Conservation (phyloP, 2,797 vertebrate species). For the Mus spretus region DNA sequence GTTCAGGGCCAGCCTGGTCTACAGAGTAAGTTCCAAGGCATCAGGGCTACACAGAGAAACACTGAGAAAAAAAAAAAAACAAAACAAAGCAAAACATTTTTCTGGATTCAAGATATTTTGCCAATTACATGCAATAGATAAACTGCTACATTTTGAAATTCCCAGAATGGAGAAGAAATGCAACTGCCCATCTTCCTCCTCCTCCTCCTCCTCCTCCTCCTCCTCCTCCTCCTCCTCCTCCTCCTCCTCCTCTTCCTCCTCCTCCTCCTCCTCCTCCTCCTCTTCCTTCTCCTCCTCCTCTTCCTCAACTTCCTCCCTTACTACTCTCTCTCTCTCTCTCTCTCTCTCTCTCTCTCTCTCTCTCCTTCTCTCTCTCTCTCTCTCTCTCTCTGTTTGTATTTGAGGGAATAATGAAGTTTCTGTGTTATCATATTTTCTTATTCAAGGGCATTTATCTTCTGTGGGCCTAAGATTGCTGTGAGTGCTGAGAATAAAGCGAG, state of each 20-base stretch:
- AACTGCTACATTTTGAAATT: slow-evolving; percentile 6
- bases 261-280: not conserved
- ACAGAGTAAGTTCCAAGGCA: too few species aligned
- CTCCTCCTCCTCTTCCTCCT: too few species aligned
- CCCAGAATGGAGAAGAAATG: not conserved
- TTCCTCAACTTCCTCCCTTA: too few species aligned
- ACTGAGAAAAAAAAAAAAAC: too few species aligned
- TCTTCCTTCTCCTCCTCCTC: not conserved
- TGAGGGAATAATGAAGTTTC: slow-evolving; percentile 4
- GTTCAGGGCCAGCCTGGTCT: too few species aligned
- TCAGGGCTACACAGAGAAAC: too few species aligned
- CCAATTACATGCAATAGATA: slow-evolving; percentile 29
- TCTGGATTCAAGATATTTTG: not conserved
- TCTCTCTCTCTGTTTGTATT: not conserved
- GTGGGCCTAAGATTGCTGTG: not conserved
- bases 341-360: too few species aligned
- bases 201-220: not conserved
- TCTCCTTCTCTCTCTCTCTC: too few species aligned
- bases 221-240: not conserved
- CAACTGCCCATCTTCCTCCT: not conserved
- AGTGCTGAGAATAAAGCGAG: not conserved
- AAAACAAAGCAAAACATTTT: not conserved
- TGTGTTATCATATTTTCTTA: not conserved
- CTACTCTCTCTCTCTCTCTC: too few species aligned
- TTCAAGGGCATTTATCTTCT: not conserved